Evolutionary conservation across 2,888 invertebrate species (phyloP), one percentile per base, ranked within the genome.

Genomic region (Rhamphomyia laevipes): DNA sequence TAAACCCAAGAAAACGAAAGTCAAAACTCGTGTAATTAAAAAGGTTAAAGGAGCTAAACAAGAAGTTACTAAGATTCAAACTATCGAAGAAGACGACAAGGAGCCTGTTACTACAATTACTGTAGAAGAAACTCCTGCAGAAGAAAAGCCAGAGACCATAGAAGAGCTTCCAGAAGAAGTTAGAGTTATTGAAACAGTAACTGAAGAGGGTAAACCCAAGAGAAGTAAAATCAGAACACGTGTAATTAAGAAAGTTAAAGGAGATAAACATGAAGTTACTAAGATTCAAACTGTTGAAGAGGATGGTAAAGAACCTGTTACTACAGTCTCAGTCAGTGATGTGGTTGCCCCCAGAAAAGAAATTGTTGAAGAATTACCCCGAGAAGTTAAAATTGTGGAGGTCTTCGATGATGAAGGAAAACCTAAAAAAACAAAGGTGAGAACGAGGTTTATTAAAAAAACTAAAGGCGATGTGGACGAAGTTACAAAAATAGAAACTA

Each of bases 201-300:
- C 73, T 0, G 57, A 59, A 31, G 63, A 65, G 48, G 67, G 65
- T 15, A 67, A 64, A 47, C 57, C 63, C 9, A 55, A 45, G 56
- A 66, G 41, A 50, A 56, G 49, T 43, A 57, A 59, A 12, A 58
- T 61, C n/a, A 65, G 63, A 41, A 67, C 62, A 40, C 53, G 59
- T 15, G 53, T 56, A 1, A 57, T 58, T 30, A 62, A 60, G 46
- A 63, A 58, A 41, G 55, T 55, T 18, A 55, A 56, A 35, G 61
- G 65, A 4, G 58, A 56, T 2, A 66, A 67, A 45, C 55, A 66
- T 52, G 67, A 70, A 57, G 55, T 70, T 0, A 73, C 71, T 0
- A 71, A 67, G 58, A 71, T 71, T 15, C 62, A 63, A 2, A 71
- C 70, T 0, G 55, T 67, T n/a, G 63, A 71, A 57, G 49, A 66